Evolutionary conservation across 2,797 vertebrate species (phyloP), one percentile per base, ranked within the genome.

Genomic region (Amblyraja radiata): DNA sequence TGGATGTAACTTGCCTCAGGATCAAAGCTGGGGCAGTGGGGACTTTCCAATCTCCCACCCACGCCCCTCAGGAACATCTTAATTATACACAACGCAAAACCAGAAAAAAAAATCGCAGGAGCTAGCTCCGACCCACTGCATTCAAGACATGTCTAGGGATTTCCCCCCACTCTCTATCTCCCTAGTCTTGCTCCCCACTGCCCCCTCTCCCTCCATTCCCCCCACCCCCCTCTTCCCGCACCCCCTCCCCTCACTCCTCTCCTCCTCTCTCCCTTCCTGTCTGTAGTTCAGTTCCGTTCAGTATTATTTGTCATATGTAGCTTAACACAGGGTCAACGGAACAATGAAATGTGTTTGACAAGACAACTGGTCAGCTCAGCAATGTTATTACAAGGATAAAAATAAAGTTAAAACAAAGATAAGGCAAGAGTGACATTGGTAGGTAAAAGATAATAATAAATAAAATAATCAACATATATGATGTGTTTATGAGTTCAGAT

Each of bases 1-100:
- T 99, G 98, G 97, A 95, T 97, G 97, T 97, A 97, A 97, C 95
- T 95, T 98, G 96, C 96, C 97, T 97, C 97, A 96, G 95, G 96
- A 96, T 97, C 97, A 96, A 96, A 94, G 94, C 95, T 96, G 95
- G 94, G 6, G 95, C 96, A 95, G 94, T 95, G 96, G 97, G 97
- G 97, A 97, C 96, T 97, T 97, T 97, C 97, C 97, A 96, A 95
- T 95, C 63, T 32, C 0, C n/a, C 16, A 2, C 14, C 28, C 13
- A 6, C 58, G 6, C 58, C 46, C 58, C 1, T 16, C 28, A 36
- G 65, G 84, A 88, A 88, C 16, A 88, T 36, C 61, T 68, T 88
- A 88, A 88, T 36, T 32, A 65, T 65, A 84, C 5, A 5, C 54
- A 32, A 2, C 32, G 32, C 1, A 9, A 32, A 36, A 65, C 3